Percentiles rank a stretch among this genome's conserved stretches.
phyloP scores from a whole-genome alignment of 2,797 vertebrate genomes.

The Schizothorax lantsangensis region DNA sequence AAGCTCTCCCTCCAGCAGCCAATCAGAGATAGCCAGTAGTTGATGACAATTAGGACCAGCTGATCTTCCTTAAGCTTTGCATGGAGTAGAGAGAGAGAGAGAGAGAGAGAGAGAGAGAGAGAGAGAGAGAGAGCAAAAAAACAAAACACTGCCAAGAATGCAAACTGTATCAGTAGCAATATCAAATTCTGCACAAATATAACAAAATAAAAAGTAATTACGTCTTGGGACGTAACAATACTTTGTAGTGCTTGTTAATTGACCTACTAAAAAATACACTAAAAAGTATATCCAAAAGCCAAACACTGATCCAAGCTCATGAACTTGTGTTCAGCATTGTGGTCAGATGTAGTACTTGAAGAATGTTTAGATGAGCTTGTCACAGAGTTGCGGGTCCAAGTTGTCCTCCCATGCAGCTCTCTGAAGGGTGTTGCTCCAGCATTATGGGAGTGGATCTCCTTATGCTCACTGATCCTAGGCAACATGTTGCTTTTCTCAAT shows the following conservation, averaged over 20 bases:
- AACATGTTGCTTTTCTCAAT: conserved; percentile 6
- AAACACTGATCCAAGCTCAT: neutral
- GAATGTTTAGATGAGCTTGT: neutral
- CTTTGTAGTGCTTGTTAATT: neutral
- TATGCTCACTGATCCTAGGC: neutral
- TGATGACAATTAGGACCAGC: too few relatives aligned
- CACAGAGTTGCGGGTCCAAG: neutral
- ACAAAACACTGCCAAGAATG: too few relatives aligned
- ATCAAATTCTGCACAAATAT: too few relatives aligned
- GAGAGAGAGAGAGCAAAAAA: too few relatives aligned
- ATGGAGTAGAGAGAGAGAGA: too few relatives aligned
- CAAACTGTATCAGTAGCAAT: too few relatives aligned
- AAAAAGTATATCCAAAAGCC: neutral
- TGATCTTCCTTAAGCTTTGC: too few relatives aligned
- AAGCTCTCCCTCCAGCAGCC: too few relatives aligned
- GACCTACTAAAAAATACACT: neutral
- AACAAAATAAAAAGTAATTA: too few relatives aligned
- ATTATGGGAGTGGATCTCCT: conserved; percentile 9
- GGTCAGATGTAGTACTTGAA: neutral
- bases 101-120: too few relatives aligned
- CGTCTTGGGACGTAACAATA: too few relatives aligned
- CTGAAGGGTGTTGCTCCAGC: conserved; percentile 10
- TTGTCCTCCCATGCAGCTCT: conserved; percentile 25
- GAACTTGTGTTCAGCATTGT: neutral
- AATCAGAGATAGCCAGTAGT: too few relatives aligned